These are phyloP conservation scores for Acomys russatus DNA, from an alignment of 2,797 vertebrate species.

Conservation along the genomic window DNA sequence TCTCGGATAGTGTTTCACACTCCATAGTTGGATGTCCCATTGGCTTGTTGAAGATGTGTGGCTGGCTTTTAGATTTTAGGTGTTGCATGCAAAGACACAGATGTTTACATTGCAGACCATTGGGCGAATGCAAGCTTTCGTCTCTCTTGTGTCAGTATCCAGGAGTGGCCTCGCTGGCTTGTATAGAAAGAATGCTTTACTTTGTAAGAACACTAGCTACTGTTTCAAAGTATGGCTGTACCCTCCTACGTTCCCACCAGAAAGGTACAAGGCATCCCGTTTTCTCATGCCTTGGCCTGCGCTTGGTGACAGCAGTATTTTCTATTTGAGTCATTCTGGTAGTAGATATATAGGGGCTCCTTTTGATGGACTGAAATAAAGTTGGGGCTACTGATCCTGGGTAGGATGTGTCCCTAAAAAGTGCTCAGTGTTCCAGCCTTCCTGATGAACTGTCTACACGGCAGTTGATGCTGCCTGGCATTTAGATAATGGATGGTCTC, in stretches of 20 bases:
- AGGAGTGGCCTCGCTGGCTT: background rate
- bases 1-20: background rate
- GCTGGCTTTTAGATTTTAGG: conserved; percentile 2
- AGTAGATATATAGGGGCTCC: background rate
- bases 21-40: background rate
- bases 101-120: background rate
- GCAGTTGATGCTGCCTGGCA: background rate
- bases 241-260: background rate
- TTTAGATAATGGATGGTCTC: background rate
- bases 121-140: background rate
- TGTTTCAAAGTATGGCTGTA: background rate
- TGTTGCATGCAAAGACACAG: conserved; percentile 2
- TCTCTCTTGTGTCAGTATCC: conserved; percentile 25
- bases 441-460: background rate
- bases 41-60: background rate
- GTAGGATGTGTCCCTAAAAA: background rate
- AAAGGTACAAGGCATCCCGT: background rate
- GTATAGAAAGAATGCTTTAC: background rate
- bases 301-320: background rate
- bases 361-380: conserved; percentile 7
- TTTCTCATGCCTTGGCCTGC: background rate
- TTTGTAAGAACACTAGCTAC: conserved; percentile 24
- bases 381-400: background rate
- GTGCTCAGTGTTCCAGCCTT: background rate
- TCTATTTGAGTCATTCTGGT: background rate